Base-by-base conservation (phyloP, 2,888 invertebrate species). In the Athalia rosae region DNA sequence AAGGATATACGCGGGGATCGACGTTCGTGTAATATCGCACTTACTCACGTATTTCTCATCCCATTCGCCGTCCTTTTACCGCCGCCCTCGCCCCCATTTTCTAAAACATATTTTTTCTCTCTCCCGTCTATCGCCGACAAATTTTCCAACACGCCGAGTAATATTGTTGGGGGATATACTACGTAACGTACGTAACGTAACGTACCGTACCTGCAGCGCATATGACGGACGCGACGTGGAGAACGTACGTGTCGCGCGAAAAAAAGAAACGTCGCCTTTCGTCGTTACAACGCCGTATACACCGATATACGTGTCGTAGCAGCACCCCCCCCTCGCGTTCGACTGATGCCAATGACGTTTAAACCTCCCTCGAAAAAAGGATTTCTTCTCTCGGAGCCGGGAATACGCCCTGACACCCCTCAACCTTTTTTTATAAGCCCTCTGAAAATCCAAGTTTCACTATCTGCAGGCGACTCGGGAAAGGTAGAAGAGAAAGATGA, bases 1-100 rank as follows among this genome's bases (percentile, higher is more conserved):
- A 80, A 82, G 86, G 87, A 87, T 87, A 87, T 86, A 82, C 83
- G 3, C 50, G 11, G 45, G 84, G 87, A 86, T 86, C 86, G 85
- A 80, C 83, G 82, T 83, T 87, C 86, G 86, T 87, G 85, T 85
- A 85, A 85, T 82, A 82, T 84, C 82, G 83, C 81, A 83, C 82
- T 84, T 82, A 80, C 81, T 79, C 81, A 69, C 81, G 80, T 83
- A 85, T 83, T 82, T 80, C 76, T 74, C 77, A 76, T 59, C 15
- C 50, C 66, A 8, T 45, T 69, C 45, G 41, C 41, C 56, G 13
- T 61, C 61, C 15, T 7, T 56, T 69, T 69, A 5, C 9, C 43
- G n/a, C 6, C 6, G 6, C 15, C 50, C 28, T 76, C 43, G 61
- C 58, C 64, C 43, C 47, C 43, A 61, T 64, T 77, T 67, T 15